Base-by-base conservation (phyloP, 2,113 vertebrate species). In the Siphamia tubifer region DNA sequence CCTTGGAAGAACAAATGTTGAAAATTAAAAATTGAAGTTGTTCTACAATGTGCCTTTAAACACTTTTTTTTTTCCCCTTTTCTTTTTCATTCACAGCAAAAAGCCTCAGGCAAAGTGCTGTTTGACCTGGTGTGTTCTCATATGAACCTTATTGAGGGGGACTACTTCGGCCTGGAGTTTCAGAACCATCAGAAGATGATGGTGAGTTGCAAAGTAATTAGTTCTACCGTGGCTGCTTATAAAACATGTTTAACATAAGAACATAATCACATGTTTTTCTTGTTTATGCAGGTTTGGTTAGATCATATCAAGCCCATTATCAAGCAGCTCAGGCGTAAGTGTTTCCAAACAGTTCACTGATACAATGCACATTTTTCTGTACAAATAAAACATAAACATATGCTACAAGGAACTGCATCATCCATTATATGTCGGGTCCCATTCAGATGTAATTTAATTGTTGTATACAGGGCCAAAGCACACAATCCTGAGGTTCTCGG, bases 121-220 rank as follows among this genome's bases (percentile, higher is more conserved):
- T 91, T 99, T 61, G 96, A 99, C 51, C 92, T 96, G 2, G 96
- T 98, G 58, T 99, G 96, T 86, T 92, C 83, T 75, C 96, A 98
- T 87, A 93, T 99, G 81, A 99, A 98, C 72, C 95, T 99, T 28
- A 91, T 98, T n/a, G 98, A 99, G 84, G 96, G 97, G 0, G 98
- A 99, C 86, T 99, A 99, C 86, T 99, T 99, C 56, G 95, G 97
- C 81, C 91, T 99, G 51, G 96, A 99, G 88, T 99, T 94, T 88
- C 94, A 95, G 66, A 96, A 97, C 85, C 95, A 96, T 84, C 95
- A 93, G 61, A 99, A 98, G 84, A 96, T 96, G 90, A 96, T 89
- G 92, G 98, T 99, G 86, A 82, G 96, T 87, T 49, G 48, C 16
- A 35, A 40, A 12, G 1, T 28, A 8, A 1, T 53, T 2, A 13